phyloP scores from a whole-genome alignment of 2,113 vertebrate species.

The Phalacrocorax brasilianus region DNA sequence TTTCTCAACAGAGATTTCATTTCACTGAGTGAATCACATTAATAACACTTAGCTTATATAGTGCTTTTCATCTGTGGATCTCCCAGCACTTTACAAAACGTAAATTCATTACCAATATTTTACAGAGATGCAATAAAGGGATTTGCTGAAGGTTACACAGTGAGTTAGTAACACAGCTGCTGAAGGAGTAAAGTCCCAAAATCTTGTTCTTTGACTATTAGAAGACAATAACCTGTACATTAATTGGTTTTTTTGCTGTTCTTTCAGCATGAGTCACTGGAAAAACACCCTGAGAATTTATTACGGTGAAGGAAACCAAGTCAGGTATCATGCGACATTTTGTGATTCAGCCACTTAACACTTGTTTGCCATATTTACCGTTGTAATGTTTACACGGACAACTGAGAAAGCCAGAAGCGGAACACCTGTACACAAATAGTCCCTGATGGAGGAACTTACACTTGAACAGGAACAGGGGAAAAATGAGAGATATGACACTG shows the following conservation, averaged over 20 bases:
- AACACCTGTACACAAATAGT: neutral
- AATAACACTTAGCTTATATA: constrained; percentile 64
- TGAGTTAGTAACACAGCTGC: constrained; percentile 9
- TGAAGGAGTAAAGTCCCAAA: constrained; percentile 19
- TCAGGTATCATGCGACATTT: neutral
- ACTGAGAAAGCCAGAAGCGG: neutral
- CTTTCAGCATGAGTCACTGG: neutral
- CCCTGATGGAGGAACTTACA: neutral
- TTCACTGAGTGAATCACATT: constrained; percentile 65
- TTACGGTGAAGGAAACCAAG: neutral
- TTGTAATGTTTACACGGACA: neutral
- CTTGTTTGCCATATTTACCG: neutral
- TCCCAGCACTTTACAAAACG: constrained; percentile 56
- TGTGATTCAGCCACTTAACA: neutral
- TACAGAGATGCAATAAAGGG: constrained; percentile 55
- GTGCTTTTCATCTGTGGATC: constrained; percentile 56
- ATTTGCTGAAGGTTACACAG: constrained; percentile 59
- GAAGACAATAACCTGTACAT: neutral
- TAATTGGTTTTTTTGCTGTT: neutral
- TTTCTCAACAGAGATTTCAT: constrained; percentile 59
- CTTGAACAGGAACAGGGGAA: neutral
- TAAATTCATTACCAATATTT: constrained; percentile 69
- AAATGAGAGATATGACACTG: neutral
- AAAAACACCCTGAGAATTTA: neutral
- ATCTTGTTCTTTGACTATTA: constrained; percentile 19